Evolutionary conservation across 2,797 vertebrate species (phyloP).

Genomic region (Scolopax rusticola): DNA sequence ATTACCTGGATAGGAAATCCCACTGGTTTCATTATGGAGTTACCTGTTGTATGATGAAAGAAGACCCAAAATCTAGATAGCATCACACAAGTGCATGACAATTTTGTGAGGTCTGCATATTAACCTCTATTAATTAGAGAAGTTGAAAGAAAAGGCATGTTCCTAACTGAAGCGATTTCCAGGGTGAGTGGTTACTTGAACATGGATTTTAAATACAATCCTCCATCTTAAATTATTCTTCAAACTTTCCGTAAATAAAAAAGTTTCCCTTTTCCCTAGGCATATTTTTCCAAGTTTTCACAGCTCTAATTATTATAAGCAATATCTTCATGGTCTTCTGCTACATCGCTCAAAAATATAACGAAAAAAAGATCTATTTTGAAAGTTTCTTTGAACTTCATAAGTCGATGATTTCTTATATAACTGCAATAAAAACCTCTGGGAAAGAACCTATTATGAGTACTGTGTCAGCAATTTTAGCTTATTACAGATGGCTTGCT

Average conservation of each 20-base stretch:
- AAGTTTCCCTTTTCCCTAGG: not conserved
- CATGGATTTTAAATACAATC: not conserved
- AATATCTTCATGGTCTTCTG: not conserved
- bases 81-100: accelerated
- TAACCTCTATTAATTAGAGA: not conserved
- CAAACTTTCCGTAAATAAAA: not conserved
- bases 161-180: not conserved
- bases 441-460: constrained; percentile 61
- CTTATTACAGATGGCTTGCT: constrained; percentile 49
- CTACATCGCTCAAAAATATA: constrained; percentile 11
- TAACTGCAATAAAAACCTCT: constrained; percentile 73
- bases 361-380: constrained; percentile 16
- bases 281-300: constrained; percentile 12
- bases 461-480: constrained; percentile 68
- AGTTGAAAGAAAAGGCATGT: not conserved
- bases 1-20: not conserved
- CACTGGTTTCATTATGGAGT: not conserved
- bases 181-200: not conserved
- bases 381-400: constrained; percentile 65
- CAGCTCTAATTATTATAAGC: constrained; percentile 48
- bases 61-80: not conserved
- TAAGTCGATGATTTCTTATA: constrained; percentile 64
- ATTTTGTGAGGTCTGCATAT: not conserved
- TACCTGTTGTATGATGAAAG: not conserved
- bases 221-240: not conserved